Evolutionary conservation across 2,797 vertebrate genomes (phyloP), one percentile per base, ranked within the genome.

Genomic region (Enteromius fasciolatus): DNA sequence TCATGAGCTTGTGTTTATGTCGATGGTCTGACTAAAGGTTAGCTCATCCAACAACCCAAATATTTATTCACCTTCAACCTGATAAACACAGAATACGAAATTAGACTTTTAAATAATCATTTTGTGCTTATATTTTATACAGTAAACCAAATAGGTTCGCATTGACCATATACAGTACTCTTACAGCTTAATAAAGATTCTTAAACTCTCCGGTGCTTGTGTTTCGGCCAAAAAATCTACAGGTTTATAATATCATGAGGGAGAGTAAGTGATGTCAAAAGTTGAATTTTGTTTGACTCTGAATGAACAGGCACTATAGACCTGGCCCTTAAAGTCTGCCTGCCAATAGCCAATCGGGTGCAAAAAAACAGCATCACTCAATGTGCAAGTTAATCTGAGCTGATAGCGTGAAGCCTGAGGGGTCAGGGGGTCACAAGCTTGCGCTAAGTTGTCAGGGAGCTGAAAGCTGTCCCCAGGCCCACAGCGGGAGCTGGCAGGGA

Each of bases 381-480:
- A 86, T 61, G 89, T 93, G 92, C 82, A 91, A 94, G 94, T 95
- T 96, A 97, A 97, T 97, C 89, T 89, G 94, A 96, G 92, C 82
- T 94, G 96, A 97, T 96, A 95, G 95, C 92, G 91, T 92, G 90
- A 94, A 96, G 95, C 93, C 93, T 88, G 92, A 86, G 88, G 92
- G 95, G 95, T 96, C 95, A 94, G 90, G 86, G 81, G 95, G 95
- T 94, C 93, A 75, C 87, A 3, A 93, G 93, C 92, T 93, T 92
- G 90, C 88, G 92, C 93, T 93, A 92, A 90, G 91, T 94, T 96
- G 95, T 94, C 94, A 96, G 95, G 93, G 95, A 96, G 95, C 96
- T 96, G 93, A 95, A 94, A 94, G 93, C 93, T 57, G 80, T 92
- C 90, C 93, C 61, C 78, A 89, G 92, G 90, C 90, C 75, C 89